Evolutionary conservation across 2,797 vertebrate species (phyloP).

Genomic region (Podargus strigoides): DNA sequence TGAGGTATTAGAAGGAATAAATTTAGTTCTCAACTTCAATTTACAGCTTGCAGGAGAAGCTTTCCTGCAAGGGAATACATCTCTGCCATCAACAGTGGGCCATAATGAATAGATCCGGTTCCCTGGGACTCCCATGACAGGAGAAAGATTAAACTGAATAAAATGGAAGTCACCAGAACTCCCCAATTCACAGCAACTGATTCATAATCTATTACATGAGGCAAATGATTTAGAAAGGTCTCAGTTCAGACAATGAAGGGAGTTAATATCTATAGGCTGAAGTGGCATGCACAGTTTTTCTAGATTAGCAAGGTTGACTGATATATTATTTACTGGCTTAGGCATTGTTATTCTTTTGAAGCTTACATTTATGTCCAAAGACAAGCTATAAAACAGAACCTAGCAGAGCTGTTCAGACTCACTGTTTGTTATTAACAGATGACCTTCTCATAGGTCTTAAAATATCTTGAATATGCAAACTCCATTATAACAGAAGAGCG

Average conservation of each 20-base stretch:
- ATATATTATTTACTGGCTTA: conserved; percentile 16
- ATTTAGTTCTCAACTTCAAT: conserved; percentile 48
- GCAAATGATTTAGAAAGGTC: conserved; percentile 51
- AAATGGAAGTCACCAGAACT: conserved; percentile 41
- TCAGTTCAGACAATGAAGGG: not conserved
- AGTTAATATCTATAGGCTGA: conserved; percentile 12
- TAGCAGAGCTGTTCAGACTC: not conserved
- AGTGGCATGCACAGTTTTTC: not conserved
- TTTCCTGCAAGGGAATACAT: conserved; percentile 25
- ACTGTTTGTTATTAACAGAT: not conserved
- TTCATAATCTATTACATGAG: conserved; percentile 38
- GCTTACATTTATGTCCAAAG: conserved; percentile 5
- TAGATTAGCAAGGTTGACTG: conserved; percentile 7
- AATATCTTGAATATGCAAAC: conserved; percentile 48
- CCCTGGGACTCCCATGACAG: conserved; percentile 23
- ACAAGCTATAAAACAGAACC: not conserved
- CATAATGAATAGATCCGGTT: not conserved
- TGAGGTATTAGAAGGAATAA: conserved; percentile 34
- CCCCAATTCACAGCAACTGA: not conserved
- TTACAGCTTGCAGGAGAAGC: conserved; percentile 14
- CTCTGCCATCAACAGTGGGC: conserved; percentile 13
- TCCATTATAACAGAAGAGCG: conserved; percentile 33
- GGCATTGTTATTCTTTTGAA: conserved; percentile 30
- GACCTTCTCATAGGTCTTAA: conserved; percentile 38
- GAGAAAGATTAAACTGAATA: conserved; percentile 52